Base-by-base conservation (phyloP, 1,140 invertebrate species). In the Capitella teleta region DNA sequence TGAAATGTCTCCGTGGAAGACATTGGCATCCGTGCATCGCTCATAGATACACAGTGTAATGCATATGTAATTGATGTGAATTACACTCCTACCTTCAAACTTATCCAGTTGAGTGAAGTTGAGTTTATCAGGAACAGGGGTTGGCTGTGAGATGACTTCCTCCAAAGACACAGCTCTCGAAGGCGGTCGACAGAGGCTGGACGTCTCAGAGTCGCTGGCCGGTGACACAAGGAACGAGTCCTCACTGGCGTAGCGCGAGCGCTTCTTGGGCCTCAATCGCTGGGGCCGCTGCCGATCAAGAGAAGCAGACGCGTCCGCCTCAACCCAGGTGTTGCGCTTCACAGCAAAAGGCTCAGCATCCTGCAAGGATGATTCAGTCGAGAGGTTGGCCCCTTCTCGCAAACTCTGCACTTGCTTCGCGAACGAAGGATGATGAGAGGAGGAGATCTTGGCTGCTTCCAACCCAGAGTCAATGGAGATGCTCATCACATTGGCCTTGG, bases 91-190 rank as follows among this genome's bases (percentile, higher is more conserved):
- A 87, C 86, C 87, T 84, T 90, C 85, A 73, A 88, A 90, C 73
- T 86, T 87, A 72, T 89, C 84, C 63, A 83, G 85, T 34, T 84
- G 75, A 63, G 81, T 79, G 71, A 84, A 86, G 73, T 87, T 82
- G 56, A 89, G 72, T 70, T 87, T 88, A 64, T 87, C 83, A 3
- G 86, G 85, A 50, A 85, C 80, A 67, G 82, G 83, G 64, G 82
- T 83, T 28, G 83, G 83, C 53, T 80, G 78, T 46, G 72, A 63
- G n/a, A 80, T 68, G 56, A 74, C 76, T 52, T 78, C 70, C 51
- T 84, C 81, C 16, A 78, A 19, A 5, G 51, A 53, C 2, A 46
- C 50, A 37, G 40, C 43, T 26, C 30, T 46, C n/a, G 38, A 53
- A 16, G 36, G 44, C 25, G 25, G 24, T 36, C 25, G 36, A 21